phyloP scores from a whole-genome alignment of 2,113 vertebrate genomes.

The Trichomycterus rosablanca region DNA sequence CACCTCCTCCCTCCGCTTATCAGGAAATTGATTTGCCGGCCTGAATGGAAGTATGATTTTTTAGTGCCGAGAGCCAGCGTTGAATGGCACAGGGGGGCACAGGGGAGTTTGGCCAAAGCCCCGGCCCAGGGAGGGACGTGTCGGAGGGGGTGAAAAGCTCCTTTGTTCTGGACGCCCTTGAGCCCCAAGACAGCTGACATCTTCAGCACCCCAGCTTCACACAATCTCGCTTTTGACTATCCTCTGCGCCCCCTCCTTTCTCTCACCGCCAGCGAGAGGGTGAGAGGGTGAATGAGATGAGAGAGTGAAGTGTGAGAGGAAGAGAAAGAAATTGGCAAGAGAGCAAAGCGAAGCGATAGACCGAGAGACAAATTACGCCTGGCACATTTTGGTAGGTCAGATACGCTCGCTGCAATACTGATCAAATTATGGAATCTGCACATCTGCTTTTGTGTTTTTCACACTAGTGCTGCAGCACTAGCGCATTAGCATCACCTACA shows the following conservation, averaged over 20 bases:
- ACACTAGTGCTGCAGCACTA: no score
- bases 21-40: constrained; percentile 49
- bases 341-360: constrained; percentile 27
- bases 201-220: constrained; percentile 57
- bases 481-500: no score
- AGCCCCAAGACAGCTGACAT: constrained; percentile 69
- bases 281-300: constrained; percentile 27
- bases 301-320: constrained; percentile 29
- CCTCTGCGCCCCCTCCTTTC: constrained; percentile 12
- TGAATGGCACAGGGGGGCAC: constrained; percentile 32
- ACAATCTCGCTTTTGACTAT: constrained; percentile 59
- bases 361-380: constrained; percentile 31
- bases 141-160: constrained; percentile 64
- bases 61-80: constrained; percentile 24
- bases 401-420: constrained; percentile 14
- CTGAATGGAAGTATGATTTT: constrained; percentile 43
- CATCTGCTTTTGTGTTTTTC: no score
- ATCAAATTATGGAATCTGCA: constrained; percentile 34
- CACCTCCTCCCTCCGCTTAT: constrained; percentile 41
- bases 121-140: constrained; percentile 37
- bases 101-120: not conserved
- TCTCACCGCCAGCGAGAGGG: constrained; percentile 16
- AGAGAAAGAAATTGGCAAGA: constrained; percentile 13
- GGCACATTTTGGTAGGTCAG: constrained; percentile 32
- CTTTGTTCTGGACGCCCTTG: constrained; percentile 73